A percentile compares a stretch with the other conserved stretches of the same genome.
Evolutionary conservation across 2,888 invertebrate species (phyloP).

Genomic region (Mesorhabditis belari): DNA sequence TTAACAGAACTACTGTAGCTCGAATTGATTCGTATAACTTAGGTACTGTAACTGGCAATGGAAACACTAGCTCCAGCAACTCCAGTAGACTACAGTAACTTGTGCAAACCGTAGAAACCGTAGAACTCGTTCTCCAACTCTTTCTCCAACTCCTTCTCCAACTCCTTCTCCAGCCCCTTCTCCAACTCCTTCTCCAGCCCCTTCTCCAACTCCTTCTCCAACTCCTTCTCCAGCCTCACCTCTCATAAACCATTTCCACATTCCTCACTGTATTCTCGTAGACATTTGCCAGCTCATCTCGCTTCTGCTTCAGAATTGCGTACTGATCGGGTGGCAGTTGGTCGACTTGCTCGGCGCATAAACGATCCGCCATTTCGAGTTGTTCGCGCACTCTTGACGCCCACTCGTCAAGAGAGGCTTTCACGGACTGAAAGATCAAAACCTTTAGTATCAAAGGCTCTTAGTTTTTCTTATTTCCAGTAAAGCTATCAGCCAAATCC

Average conservation of each 20-base stretch:
- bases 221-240: too few relatives aligned
- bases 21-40: too few relatives aligned
- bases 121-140: too few relatives aligned
- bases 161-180: too few relatives aligned
- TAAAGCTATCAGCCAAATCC: not conserved
- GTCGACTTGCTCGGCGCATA: slow-evolving; percentile 66
- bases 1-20: too few relatives aligned
- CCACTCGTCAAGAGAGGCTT: slow-evolving; percentile 32
- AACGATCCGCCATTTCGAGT: slow-evolving; percentile 29
- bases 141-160: too few relatives aligned
- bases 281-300: slow-evolving; percentile 31
- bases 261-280: slow-evolving; percentile 37
- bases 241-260: slow-evolving; percentile 26
- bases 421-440: slow-evolving; percentile 15
- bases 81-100: too few relatives aligned
- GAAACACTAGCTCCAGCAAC: too few relatives aligned
- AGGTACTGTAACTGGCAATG: too few relatives aligned
- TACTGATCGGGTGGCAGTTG: slow-evolving; percentile 87
- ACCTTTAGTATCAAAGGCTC: not conserved
- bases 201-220: too few relatives aligned
- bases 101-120: too few relatives aligned
- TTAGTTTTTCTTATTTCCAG: not conserved
- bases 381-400: slow-evolving; percentile 21
- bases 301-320: slow-evolving; percentile 62
- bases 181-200: too few relatives aligned